Evolutionary conservation across 2,797 vertebrate genomes (phyloP).

Genomic region (Sebastes aleutianus): DNA sequence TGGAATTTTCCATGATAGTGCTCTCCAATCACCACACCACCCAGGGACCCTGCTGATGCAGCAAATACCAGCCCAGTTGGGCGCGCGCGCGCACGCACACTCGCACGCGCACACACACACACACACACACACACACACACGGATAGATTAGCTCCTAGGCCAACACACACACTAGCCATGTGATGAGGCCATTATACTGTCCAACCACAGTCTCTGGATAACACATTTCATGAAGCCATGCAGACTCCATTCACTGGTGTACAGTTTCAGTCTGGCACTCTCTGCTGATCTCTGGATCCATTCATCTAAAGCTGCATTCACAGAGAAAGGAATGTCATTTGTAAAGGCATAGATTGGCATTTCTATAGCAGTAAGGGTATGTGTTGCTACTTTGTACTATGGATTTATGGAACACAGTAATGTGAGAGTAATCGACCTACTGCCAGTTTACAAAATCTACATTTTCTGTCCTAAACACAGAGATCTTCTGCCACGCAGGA

Average conservation of each 20-base stretch:
- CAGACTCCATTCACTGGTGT: background rate
- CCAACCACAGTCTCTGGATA: background rate
- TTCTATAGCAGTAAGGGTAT: background rate
- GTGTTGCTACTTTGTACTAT: background rate
- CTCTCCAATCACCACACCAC: slow-evolving; percentile 9
- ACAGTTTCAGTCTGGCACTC: background rate
- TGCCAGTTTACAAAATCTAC: background rate
- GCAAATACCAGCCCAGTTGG: slow-evolving; percentile 51
- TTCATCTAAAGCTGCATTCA: background rate
- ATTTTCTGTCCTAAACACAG: background rate
- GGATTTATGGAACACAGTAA: background rate
- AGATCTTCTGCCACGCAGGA: background rate
- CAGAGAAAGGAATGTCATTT: background rate
- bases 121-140: background rate
- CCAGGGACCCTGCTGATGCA: slow-evolving; percentile 57
- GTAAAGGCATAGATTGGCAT: background rate
- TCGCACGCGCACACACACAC: background rate
- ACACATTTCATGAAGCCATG: background rate
- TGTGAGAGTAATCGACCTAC: background rate
- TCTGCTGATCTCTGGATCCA: background rate
- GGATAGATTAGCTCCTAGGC: background rate
- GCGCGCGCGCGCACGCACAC: background rate
- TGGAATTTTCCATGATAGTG: slow-evolving; percentile 60
- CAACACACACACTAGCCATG: background rate
- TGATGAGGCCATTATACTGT: background rate